Base-by-base conservation (phyloP, 1,140 invertebrate genomes). In the Diabrotica undecimpunctata region DNA sequence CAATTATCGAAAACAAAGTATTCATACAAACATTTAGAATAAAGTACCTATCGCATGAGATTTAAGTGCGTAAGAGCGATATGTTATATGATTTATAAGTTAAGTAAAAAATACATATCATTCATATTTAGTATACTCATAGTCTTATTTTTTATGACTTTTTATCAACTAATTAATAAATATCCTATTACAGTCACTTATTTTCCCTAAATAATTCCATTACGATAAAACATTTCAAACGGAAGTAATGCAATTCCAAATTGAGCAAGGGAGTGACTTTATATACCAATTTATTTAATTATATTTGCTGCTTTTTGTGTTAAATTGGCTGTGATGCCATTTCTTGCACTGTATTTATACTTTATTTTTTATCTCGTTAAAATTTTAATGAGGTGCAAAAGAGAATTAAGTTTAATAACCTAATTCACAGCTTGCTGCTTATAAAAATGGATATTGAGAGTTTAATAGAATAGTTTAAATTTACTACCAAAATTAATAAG, bases 251-350 rank as follows among this genome's bases (percentile, higher is more conserved):
- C 25, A 65, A 60, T 46, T 57, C 11, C 38, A 58, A 60, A 57
- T 65, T 51, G 54, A 60, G 64, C 46, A 54, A 58, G 64, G 57
- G 55, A 61, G 7, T 61, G 25, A 25, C 46, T n/a, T n/a, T 13
- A 38, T 38, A 50, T 58, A 58, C 57, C 63, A 64, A 59, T 64
- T 59, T 64, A 57, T 50, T 51, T 50, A 64, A 64, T 64, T 64
- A 58, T 64, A 52, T 58, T 51, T 25, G 25, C 12, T 25, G 46
- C 11, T 14, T 58, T 36, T 64, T 35, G 25, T 25, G 14, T 50
- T 57, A 64, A 64, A 50, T 58, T 58, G 53, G 25, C 46, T 58
- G 61, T 54, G n/a, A 54, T 62, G 39, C 53, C 14, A 11, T 61
- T 61, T 14, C n/a, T 50, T 61, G 51, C 11, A 61, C 36, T 61